A percentile compares a stretch with the other conserved stretches of the same genome.
These are phyloP conservation scores for Pteria penguin DNA, from an alignment of 2,888 invertebrate genomes.

Conservation along the genomic window DNA sequence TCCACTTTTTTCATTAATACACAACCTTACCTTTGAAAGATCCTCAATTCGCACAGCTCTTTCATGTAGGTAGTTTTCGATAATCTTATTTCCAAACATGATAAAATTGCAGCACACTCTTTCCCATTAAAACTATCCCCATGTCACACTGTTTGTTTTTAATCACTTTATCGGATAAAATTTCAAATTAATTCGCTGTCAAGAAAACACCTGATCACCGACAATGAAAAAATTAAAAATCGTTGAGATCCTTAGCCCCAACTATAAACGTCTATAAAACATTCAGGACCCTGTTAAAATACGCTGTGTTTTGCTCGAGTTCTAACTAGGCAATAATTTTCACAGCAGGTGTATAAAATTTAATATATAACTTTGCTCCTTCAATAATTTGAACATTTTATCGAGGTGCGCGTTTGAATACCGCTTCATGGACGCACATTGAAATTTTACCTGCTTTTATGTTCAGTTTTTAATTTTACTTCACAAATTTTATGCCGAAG, in stretches of 20 bases:
- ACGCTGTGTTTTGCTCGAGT: constrained; percentile 7
- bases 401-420: neutral
- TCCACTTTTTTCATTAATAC: too few relatives aligned
- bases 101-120: too few relatives aligned
- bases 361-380: constrained; percentile 27
- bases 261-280: neutral
- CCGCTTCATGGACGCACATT: neutral
- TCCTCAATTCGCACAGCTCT: too few relatives aligned
- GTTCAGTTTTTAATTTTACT: neutral
- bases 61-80: too few relatives aligned
- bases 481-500: neutral
- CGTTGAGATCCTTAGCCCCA: neutral
- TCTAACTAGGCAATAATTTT: constrained; percentile 22
- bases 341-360: constrained; percentile 29
- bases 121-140: too few relatives aligned
- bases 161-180: too few relatives aligned
- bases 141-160: too few relatives aligned
- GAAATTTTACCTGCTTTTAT: neutral
- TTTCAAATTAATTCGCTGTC: too few relatives aligned
- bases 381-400: neutral
- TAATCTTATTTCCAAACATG: too few relatives aligned
- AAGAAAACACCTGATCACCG: too few relatives aligned
- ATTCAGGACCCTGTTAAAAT: neutral
- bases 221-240: neutral
- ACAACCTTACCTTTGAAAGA: too few relatives aligned